Conservation (phyloP, 2,888 invertebrate species). For the Anthrax anthrax region DNA sequence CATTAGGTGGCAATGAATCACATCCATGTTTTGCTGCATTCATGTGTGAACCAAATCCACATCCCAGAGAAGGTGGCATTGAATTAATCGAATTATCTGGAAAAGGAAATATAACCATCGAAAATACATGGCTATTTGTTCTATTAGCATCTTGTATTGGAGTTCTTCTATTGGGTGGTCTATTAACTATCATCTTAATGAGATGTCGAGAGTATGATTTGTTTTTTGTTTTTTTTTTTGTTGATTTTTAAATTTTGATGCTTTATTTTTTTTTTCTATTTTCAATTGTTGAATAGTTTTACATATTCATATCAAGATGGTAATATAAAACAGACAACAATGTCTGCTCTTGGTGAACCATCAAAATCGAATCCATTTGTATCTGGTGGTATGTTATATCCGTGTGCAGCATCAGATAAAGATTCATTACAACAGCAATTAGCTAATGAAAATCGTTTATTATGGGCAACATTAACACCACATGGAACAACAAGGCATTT, state of each 20-base stretch:
- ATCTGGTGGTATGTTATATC: conserved; percentile 44
- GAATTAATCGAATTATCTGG: conserved; percentile 69
- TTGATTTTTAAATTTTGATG: not conserved
- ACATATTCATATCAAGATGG: conserved; percentile 32
- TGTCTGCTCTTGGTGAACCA: conserved; percentile 39
- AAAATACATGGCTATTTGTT: conserved; percentile 72
- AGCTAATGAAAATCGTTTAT: conserved; percentile 50
- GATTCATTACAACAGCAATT: conserved; percentile 34
- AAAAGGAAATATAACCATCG: conserved; percentile 38
- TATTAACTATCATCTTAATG: conserved; percentile 62
- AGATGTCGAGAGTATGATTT: conserved; percentile 62
- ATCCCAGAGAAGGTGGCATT: conserved; percentile 46
- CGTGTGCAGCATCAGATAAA: conserved; percentile 37
- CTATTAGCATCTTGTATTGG: conserved; percentile 67
- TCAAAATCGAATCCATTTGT: conserved; percentile 35
- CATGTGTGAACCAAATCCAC: conserved; percentile 45
- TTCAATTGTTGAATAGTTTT: too few species aligned
- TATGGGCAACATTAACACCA: conserved; percentile 76
- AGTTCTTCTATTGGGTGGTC: conserved; percentile 61
- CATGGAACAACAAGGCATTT: conserved; percentile 69
- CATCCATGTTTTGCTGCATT: conserved; percentile 50
- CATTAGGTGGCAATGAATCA: conserved; percentile 39
- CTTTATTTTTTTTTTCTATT: too few species aligned
- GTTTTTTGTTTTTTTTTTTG: not conserved
- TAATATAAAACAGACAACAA: conserved; percentile 40